Conservation (phyloP, 2,113 vertebrate genomes). For the human region GRCh38 chr20:33148501-33149000, state of each 20-base stretch:
- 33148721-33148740: too few relatives aligned
- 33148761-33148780: neutral
- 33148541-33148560: neutral
- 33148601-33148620: neutral
- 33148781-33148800: neutral
- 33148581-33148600: neutral
- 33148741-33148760: neutral
- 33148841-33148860: neutral
- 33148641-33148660: neutral
- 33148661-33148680: neutral
- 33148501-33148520: neutral
- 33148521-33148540: fast-evolving
- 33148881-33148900: neutral
- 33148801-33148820: neutral
- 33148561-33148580: neutral
- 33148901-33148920: neutral
- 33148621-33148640: neutral
- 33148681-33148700: neutral
- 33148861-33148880: neutral
- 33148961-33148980: neutral
- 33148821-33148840: neutral
- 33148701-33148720: neutral
- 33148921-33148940: neutral
- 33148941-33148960: neutral
- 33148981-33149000: neutral